phyloP scores from a whole-genome alignment of 2,888 invertebrate species.

The Hypercompe scribonia region DNA sequence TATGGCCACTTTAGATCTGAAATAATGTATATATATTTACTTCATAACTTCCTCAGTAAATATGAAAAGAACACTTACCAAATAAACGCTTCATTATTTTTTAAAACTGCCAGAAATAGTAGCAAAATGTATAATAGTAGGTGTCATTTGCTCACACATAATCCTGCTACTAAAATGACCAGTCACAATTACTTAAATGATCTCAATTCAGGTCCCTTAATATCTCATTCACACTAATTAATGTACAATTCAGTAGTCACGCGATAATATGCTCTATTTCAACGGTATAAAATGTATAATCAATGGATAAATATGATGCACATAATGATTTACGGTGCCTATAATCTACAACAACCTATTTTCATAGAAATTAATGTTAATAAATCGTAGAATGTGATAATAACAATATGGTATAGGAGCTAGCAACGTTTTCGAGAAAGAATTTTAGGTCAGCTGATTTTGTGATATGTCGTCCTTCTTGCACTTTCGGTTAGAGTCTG shows the following conservation, averaged over 20 bases:
- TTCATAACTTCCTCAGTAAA: neutral
- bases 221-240: constrained; percentile 52
- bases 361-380: neutral
- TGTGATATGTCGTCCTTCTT: no score
- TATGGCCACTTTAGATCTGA: neutral
- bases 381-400: neutral
- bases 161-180: constrained; percentile 34
- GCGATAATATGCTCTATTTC: constrained; percentile 34
- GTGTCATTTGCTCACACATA: constrained; percentile 36
- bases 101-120: constrained; percentile 7
- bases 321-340: neutral
- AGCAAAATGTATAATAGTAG: constrained; percentile 18
- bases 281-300: constrained; percentile 15
- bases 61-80: neutral
- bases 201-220: constrained; percentile 38
- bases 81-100: constrained; percentile 27
- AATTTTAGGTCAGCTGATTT: no score
- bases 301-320: constrained; percentile 10
- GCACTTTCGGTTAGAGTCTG: no score
- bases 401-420: no score
- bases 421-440: no score
- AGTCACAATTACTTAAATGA: constrained; percentile 43
- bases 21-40: neutral
- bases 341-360: neutral
- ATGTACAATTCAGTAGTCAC: constrained; percentile 34